A percentile compares a stretch with the other conserved stretches of the same genome.
phyloP scores from a whole-genome alignment of 2,797 vertebrate genomes.

The Molossus molossus region DNA sequence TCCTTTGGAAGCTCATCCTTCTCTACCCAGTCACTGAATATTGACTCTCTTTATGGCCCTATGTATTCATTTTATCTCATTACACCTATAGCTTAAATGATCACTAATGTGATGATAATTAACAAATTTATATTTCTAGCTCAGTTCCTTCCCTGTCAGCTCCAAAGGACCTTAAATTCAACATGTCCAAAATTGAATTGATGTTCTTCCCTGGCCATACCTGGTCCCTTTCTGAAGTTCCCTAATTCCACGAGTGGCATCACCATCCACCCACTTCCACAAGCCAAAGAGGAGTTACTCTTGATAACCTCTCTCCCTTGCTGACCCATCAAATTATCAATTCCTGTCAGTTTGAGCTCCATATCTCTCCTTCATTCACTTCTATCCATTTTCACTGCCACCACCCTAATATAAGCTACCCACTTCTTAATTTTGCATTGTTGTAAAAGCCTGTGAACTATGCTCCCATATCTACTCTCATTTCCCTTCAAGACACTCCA shows the following conservation, averaged over 20 bases:
- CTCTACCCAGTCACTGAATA: constrained; percentile 25
- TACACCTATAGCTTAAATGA: constrained; percentile 10
- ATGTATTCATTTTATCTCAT: constrained; percentile 20
- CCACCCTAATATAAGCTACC: not conserved
- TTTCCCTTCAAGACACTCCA: not conserved
- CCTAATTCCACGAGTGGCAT: not conserved
- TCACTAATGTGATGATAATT: not conserved
- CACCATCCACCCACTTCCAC: not conserved
- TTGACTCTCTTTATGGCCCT: not conserved
- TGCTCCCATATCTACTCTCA: not conserved
- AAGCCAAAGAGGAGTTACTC: not conserved
- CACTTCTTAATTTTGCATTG: constrained; percentile 6
- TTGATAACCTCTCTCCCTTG: not conserved
- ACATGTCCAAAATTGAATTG: not conserved
- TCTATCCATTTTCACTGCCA: not conserved
- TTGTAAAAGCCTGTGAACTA: not conserved
- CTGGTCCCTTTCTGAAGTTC: not conserved
- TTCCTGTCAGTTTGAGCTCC: not conserved
- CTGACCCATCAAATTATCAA: not conserved
- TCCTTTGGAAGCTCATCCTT: constrained; percentile 42
- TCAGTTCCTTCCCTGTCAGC: not conserved
- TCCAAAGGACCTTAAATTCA: constrained; percentile 50
- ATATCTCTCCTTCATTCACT: not conserved
- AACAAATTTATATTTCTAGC: constrained; percentile 61
- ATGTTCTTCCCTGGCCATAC: constrained; percentile 5